Evolutionary conservation across 1,140 invertebrate genomes (phyloP).

Genomic region (Drosophila ficusphila): DNA sequence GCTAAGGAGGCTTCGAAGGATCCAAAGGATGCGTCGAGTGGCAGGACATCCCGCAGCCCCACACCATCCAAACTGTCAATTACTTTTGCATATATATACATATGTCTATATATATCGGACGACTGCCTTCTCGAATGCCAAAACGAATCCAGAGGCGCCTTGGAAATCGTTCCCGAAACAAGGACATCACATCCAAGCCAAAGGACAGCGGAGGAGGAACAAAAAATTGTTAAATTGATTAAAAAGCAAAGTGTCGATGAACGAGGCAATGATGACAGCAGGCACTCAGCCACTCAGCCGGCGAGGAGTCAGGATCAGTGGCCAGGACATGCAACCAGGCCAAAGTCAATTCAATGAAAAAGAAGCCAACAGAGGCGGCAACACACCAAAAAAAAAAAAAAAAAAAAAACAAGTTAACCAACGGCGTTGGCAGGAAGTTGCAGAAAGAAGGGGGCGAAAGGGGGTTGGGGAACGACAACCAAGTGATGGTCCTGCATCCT

Average conservation of each 20-base stretch:
- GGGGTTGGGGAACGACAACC: not conserved
- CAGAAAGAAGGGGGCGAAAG: not conserved
- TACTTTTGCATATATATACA: conserved; percentile 73
- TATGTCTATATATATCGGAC: not conserved
- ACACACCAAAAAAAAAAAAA: not conserved
- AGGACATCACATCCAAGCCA: conserved; percentile 8
- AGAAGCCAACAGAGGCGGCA: not conserved
- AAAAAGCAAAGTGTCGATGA: conserved; percentile 83
- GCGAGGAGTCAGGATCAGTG: conserved; percentile 20
- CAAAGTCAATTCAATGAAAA: conserved; percentile 49
- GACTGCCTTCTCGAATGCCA: conserved; percentile 16
- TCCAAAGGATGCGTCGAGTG: conserved; percentile 24
- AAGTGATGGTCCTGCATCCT: conserved; percentile 39
- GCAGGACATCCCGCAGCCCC: too few species aligned
- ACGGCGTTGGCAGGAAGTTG: not conserved
- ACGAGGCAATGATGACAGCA: conserved; percentile 80
- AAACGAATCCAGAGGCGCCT: conserved; percentile 24
- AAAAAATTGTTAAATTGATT: conserved; percentile 82
- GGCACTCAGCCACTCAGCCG: conserved; percentile 36
- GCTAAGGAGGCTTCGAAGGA: conserved; percentile 5
- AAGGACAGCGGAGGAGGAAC: conserved; percentile 11
- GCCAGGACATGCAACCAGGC: conserved; percentile 33
- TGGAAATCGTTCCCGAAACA: conserved; percentile 25
- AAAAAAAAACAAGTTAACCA: not conserved
- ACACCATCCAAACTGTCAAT: conserved; percentile 62